phyloP scores from a whole-genome alignment of 2,888 invertebrate genomes.

The Drosophila anomalata region DNA sequence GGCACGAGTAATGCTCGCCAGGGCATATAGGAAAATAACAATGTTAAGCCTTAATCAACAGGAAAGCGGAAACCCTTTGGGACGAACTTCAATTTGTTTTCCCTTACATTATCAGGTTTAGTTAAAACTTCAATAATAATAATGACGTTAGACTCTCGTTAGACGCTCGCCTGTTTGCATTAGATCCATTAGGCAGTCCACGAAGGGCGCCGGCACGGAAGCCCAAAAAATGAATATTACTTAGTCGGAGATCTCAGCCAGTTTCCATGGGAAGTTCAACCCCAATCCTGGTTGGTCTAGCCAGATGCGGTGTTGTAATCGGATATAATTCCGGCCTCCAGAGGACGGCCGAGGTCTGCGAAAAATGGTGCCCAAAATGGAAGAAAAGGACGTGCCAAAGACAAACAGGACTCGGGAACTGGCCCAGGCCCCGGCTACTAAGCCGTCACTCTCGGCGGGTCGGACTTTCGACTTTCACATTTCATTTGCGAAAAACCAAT shows the following conservation, averaged over 20 bases:
- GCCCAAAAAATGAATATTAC: conserved; percentile 19
- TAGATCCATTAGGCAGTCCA: conserved; percentile 53
- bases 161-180: conserved; percentile 33
- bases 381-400: conserved; percentile 34
- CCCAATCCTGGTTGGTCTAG: conserved; percentile 37
- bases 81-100: conserved; percentile 2
- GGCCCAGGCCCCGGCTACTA: conserved; percentile 42
- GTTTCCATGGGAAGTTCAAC: conserved; percentile 36
- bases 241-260: conserved; percentile 9
- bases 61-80: not conserved
- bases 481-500: conserved; percentile 52
- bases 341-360: conserved; percentile 43
- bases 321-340: conserved; percentile 72
- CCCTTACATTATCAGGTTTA: conserved; percentile 22
- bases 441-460: conserved; percentile 40
- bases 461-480: conserved; percentile 62
- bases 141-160: conserved; percentile 50
- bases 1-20: not conserved
- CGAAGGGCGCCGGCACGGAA: conserved; percentile 18
- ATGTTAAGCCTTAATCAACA: conserved; percentile 2
- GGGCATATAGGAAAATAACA: not conserved
- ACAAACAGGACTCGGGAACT: conserved; percentile 37
- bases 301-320: conserved; percentile 73
- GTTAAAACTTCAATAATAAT: conserved; percentile 49
- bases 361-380: conserved; percentile 12